Conservation (phyloP, 2,797 vertebrate genomes). For the Nyctibius grandis region DNA sequence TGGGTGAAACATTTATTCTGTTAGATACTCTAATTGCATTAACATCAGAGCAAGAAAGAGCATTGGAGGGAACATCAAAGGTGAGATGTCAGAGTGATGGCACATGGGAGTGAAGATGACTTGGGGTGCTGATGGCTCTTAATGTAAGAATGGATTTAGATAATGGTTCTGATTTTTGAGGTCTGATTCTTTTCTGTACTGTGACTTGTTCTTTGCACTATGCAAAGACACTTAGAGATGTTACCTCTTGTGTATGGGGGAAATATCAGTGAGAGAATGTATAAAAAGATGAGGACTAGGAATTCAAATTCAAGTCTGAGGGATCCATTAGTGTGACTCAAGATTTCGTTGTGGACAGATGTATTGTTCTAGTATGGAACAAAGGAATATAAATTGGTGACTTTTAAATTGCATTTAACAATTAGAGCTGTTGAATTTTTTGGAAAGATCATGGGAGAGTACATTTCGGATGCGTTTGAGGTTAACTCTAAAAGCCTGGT, state of each 20-base stretch:
- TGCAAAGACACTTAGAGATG: neutral
- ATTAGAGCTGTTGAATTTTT: neutral
- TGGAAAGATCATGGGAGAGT: neutral
- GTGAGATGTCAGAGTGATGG: neutral
- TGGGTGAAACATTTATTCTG: neutral
- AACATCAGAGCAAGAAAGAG: neutral
- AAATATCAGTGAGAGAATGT: neutral
- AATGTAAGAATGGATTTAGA: neutral
- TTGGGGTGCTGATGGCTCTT: neutral
- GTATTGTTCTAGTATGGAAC: neutral
- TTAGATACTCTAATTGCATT: neutral
- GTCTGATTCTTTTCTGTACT: neutral
- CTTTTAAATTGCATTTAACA: neutral
- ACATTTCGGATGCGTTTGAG: neutral
- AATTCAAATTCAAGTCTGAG: neutral
- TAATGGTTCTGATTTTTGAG: neutral
- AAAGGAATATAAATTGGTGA: neutral
- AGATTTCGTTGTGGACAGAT: neutral
- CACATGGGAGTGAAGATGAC: neutral
- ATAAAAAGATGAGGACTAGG: neutral
- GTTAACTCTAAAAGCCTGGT: neutral
- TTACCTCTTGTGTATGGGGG: rapidly evolving
- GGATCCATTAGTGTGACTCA: neutral
- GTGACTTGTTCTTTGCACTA: neutral
- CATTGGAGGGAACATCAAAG: neutral